phyloP scores from a whole-genome alignment of 2,888 invertebrate genomes.

The Terebella lapidaria region DNA sequence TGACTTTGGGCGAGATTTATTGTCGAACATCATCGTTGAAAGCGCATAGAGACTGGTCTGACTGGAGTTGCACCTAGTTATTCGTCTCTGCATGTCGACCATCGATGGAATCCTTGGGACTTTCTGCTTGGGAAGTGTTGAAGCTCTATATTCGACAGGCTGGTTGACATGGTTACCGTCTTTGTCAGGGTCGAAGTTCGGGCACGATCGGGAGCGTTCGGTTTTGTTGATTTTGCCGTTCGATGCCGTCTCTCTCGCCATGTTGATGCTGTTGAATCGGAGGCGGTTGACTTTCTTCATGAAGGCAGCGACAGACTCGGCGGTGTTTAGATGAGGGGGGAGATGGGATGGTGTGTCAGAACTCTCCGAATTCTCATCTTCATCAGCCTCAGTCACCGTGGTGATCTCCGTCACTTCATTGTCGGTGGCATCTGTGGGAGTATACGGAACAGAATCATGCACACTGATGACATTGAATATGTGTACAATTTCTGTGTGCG shows the following conservation, averaged over 20 bases:
- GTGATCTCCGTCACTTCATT: neutral
- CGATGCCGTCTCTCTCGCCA: neutral
- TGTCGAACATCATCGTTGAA: neutral
- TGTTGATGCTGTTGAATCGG: conserved; percentile 25
- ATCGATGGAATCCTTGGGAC: neutral
- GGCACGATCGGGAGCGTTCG: neutral
- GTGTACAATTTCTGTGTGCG: no score
- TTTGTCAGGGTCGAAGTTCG: neutral
- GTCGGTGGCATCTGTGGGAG: no score
- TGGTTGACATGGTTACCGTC: no score
- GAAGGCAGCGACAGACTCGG: conserved; percentile 44
- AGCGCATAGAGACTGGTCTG: conserved; percentile 6
- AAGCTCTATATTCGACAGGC: neutral
- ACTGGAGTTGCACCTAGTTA: neutral
- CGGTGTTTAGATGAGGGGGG: conserved; percentile 21
- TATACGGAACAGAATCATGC: no score
- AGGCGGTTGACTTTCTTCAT: conserved; percentile 45
- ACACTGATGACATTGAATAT: no score
- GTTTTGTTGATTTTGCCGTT: neutral
- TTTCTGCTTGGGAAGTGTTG: neutral
- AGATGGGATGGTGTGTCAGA: neutral
- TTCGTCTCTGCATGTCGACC: neutral
- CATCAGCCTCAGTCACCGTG: neutral
- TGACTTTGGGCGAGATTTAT: neutral
- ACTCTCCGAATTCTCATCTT: neutral